Conservation (phyloP, 2,797 vertebrate species). For the Anguilla marmorata region DNA sequence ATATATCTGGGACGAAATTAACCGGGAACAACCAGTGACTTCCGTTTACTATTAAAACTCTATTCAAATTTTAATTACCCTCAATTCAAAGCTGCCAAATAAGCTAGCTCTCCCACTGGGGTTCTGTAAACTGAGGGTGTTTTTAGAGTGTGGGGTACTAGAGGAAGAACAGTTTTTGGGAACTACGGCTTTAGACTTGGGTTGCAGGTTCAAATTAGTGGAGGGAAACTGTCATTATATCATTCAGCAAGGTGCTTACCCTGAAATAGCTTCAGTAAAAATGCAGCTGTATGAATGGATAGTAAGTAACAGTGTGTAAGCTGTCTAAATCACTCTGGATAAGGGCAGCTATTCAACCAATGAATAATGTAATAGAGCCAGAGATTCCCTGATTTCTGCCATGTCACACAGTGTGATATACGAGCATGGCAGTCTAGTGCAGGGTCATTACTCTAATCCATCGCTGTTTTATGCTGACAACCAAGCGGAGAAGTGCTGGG, state of each 20-base stretch:
- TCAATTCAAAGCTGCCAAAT: not conserved
- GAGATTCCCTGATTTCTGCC: conserved; percentile 3
- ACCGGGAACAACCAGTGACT: not conserved
- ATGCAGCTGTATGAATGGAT: not conserved
- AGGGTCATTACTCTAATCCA: not conserved
- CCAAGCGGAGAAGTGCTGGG: not conserved
- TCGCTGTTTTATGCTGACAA: not conserved
- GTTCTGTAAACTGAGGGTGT: not conserved
- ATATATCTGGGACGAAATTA: not conserved
- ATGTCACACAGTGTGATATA: conserved; percentile 2
- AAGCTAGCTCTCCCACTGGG: not conserved
- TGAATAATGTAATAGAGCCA: not conserved
- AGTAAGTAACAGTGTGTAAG: not conserved
- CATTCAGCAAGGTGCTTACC: not conserved
- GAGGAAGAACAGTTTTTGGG: not conserved
- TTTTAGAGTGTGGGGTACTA: not conserved
- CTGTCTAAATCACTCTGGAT: not conserved
- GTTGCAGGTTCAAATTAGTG: not conserved
- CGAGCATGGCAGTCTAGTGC: not conserved
- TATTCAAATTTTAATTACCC: not conserved
- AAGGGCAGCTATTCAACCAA: not conserved
- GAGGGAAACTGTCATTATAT: not conserved
- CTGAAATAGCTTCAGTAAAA: not conserved
- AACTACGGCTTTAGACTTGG: not conserved
- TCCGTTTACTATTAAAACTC: not conserved